Evolutionary conservation across 2,888 invertebrate genomes (phyloP).

Genomic region (Phyllotreta cruciferae): DNA sequence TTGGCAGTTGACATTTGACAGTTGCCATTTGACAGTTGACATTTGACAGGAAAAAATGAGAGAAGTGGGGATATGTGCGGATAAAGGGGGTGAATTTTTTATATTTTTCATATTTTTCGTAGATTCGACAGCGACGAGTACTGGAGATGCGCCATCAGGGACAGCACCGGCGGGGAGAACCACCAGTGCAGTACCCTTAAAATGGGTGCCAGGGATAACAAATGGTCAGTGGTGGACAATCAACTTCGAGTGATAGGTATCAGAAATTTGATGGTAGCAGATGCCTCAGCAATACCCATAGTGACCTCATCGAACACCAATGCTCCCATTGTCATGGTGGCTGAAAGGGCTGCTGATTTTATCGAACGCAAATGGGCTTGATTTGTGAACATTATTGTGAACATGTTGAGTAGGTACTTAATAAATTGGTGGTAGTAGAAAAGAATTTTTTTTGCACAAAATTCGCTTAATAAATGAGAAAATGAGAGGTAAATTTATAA

Average conservation of each 20-base stretch:
- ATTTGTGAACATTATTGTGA: too few species aligned
- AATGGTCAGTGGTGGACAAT: constrained; percentile 65
- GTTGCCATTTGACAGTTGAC: too few species aligned
- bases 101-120: too few species aligned
- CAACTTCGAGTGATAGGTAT: constrained; percentile 41
- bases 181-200: constrained; percentile 80
- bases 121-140: constrained; percentile 66
- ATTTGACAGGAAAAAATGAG: too few species aligned
- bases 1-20: too few species aligned
- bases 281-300: constrained; percentile 41
- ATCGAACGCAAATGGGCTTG: constrained; percentile 25
- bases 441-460: too few species aligned
- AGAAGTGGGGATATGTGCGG: too few species aligned
- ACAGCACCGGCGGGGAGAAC: constrained; percentile 75
- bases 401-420: too few species aligned
- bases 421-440: too few species aligned
- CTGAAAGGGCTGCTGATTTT: constrained; percentile 40
- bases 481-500: too few species aligned
- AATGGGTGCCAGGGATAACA: constrained; percentile 73
- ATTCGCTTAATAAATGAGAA: too few species aligned
- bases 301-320: constrained; percentile 39
- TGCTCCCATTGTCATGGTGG: constrained; percentile 42
- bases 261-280: constrained; percentile 39
- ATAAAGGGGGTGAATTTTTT: too few species aligned
- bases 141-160: constrained; percentile 72